Percentiles rank a stretch among this genome's conserved stretches.
Evolutionary conservation across 2,113 vertebrate genomes (phyloP).

Genomic region (Stegostoma tigrinum): DNA sequence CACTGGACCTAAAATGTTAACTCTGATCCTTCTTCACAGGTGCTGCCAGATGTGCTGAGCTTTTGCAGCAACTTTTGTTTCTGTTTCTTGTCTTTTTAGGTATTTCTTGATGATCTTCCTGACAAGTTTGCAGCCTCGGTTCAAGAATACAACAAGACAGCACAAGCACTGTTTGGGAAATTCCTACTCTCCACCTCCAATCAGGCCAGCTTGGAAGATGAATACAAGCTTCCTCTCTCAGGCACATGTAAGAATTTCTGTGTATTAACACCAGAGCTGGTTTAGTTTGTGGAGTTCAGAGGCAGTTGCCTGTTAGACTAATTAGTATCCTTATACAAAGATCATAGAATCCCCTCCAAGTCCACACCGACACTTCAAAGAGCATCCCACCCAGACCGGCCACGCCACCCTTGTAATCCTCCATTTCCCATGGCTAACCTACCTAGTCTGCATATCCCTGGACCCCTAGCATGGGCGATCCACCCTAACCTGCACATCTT

Average conservation of each 20-base stretch:
- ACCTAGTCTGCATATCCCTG: too few species aligned
- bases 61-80: too few species aligned
- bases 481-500: too few species aligned
- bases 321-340: background rate
- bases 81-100: conserved; percentile 36
- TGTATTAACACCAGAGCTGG: background rate
- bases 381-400: too few species aligned
- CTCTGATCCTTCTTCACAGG: too few species aligned
- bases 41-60: too few species aligned
- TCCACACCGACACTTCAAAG: too few species aligned
- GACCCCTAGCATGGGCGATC: too few species aligned
- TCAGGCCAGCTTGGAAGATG: conserved; percentile 45
- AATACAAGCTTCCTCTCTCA: conserved; percentile 48
- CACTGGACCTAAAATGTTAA: too few species aligned
- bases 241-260: conserved; percentile 43
- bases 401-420: too few species aligned
- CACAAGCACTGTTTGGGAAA: conserved; percentile 44
- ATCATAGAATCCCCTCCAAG: too few species aligned
- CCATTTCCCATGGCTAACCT: too few species aligned
- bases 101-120: conserved; percentile 47
- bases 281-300: background rate
- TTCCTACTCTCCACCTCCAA: conserved; percentile 47
- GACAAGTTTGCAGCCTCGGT: conserved; percentile 45
- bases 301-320: background rate
- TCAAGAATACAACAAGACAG: conserved; percentile 45